Evolutionary conservation across 1,140 invertebrate species (phyloP).

Genomic region (Saccostrea cuccullata): DNA sequence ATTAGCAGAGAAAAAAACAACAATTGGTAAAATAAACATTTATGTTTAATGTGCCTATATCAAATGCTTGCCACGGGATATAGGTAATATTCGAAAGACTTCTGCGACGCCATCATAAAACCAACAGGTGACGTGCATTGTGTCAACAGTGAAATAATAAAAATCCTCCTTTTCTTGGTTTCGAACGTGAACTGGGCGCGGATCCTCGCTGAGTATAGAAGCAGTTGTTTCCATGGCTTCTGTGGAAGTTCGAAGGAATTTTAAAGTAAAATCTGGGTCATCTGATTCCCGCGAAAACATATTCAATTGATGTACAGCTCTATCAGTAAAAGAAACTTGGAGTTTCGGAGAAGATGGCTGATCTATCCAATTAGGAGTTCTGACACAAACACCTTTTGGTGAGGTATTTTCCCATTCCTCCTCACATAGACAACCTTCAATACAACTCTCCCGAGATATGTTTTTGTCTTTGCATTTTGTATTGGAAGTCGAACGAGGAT

Average conservation of each 20-base stretch:
- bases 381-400: slow-evolving; percentile 6
- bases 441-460: background rate
- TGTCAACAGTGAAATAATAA: slow-evolving; percentile 78
- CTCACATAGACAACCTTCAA: background rate
- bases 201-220: slow-evolving; percentile 84
- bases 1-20: background rate
- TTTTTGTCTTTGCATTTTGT: background rate
- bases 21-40: background rate
- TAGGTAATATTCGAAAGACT: slow-evolving; percentile 73
- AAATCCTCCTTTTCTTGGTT: slow-evolving; percentile 76
- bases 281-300: slow-evolving; percentile 52
- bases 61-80: slow-evolving; percentile 35
- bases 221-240: slow-evolving; percentile 82
- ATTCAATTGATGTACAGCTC: slow-evolving; percentile 68
- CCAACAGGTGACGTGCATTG: slow-evolving; percentile 79
- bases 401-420: background rate
- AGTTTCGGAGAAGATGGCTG: slow-evolving; percentile 73
- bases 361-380: slow-evolving; percentile 68
- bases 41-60: background rate
- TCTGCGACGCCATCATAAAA: slow-evolving; percentile 76
- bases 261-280: slow-evolving; percentile 56
- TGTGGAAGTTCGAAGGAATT: slow-evolving; percentile 66
- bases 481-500: background rate
- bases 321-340: slow-evolving; percentile 67
- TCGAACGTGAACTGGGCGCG: slow-evolving; percentile 87